Evolutionary conservation across 2,113 vertebrate species (phyloP), one percentile per base, ranked within the genome.

Genomic region (Saccopteryx bilineata): DNA sequence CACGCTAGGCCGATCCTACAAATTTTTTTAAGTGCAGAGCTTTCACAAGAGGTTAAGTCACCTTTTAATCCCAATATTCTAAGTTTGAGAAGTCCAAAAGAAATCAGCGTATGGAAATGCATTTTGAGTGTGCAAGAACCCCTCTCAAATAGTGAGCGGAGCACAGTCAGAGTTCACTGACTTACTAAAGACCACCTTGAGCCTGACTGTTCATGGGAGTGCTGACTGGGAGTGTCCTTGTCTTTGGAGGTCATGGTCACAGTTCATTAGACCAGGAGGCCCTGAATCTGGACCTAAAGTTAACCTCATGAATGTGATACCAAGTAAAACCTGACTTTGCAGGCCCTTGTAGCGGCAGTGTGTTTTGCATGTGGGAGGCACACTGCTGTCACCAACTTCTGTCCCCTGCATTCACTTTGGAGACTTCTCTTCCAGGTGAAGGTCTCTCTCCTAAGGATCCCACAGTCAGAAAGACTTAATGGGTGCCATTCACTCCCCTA

Each of bases 161-260:
- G 4, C 10, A 5, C n/a, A 10, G 12, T 9, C 12, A 14, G 21
- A 2, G 9, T 4, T 0, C 5, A 2, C 74, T 63, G n/a, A 39
- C 28, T 4, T 54, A 3, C 52, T 12, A 23, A 39, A 12, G 24
- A 15, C 8, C 0, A 3, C 14, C 8, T 31, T 5, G 7, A 39
- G 26, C 3, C 8, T 3, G 9, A 8, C 13, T 13, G 1, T 5
- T 13, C 5, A 1, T 3, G 5, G 5, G 1, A 14, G 26, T 2
- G 5, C 31, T 63, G n/a, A 2, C 9, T 2, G 12, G 4, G 60
- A 0, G 3, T 2, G 19, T 9, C 46, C 21, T 60, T 10, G 15
- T 31, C 63, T 58, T 15, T 17, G 63, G 23, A 80, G 33, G 76
- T 81, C 28, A 10, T 6, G 7, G 39, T 17, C n/a, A 19, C 5